Conservation (phyloP, 2,888 invertebrate genomes). For the Argynnis bischoffii region DNA sequence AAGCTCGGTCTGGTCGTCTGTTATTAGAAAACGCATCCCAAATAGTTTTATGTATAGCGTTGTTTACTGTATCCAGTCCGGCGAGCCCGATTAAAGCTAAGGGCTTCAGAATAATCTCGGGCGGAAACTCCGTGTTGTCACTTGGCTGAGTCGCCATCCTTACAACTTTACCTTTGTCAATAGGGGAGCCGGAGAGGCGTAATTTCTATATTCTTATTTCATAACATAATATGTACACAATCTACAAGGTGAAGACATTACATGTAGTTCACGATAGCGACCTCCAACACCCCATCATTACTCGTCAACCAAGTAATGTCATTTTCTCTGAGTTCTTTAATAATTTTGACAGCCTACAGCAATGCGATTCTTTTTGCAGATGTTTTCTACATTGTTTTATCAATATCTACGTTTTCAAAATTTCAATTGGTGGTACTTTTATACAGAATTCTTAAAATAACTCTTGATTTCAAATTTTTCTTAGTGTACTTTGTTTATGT, state of each 20-base stretch:
- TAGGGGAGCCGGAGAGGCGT: slow-evolving; percentile 14
- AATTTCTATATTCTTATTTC: slow-evolving; percentile 42
- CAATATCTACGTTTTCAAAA: slow-evolving; percentile 2
- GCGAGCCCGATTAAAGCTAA: slow-evolving; percentile 93
- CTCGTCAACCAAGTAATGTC: slow-evolving; percentile 42
- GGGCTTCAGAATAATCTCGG: slow-evolving; percentile 92
- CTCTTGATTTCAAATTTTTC: not conserved
- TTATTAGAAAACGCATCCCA: slow-evolving; percentile 96
- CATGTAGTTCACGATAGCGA: slow-evolving; percentile 40
- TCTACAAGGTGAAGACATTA: slow-evolving; percentile 34
- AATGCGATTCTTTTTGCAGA: slow-evolving; percentile 25
- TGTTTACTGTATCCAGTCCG: slow-evolving; percentile 92
- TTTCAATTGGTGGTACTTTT: too few relatives aligned
- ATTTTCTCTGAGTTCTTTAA: not conserved
- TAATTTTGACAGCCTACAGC: slow-evolving; percentile 20
- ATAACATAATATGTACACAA: slow-evolving; percentile 42
- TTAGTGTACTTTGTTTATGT: not conserved
- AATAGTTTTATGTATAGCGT: slow-evolving; percentile 93
- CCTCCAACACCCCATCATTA: slow-evolving; percentile 60
- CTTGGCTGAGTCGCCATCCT: slow-evolving; percentile 81
- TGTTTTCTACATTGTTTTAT: slow-evolving; percentile 5
- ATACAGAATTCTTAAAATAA: not conserved
- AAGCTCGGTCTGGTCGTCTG: slow-evolving; percentile 89
- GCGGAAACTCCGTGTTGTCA: slow-evolving; percentile 87
- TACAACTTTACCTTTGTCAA: slow-evolving; percentile 25